Evolutionary conservation across 2,113 vertebrate genomes (phyloP).

Genomic region (Indri indri): DNA sequence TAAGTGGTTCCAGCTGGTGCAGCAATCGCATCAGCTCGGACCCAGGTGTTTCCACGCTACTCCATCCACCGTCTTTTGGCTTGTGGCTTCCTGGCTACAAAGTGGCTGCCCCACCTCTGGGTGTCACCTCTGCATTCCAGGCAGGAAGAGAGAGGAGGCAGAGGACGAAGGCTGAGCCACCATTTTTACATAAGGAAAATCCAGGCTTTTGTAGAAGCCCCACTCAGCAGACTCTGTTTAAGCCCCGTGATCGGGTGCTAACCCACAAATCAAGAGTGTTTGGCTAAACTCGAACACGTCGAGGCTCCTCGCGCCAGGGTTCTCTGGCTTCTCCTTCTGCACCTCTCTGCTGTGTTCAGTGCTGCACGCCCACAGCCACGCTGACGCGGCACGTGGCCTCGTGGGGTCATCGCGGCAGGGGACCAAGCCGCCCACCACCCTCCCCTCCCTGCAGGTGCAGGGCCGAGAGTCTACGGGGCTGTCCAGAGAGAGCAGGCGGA

Average conservation of each 20-base stretch:
- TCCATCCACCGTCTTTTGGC: no score
- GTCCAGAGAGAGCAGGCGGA: neutral
- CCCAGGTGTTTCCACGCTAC: no score
- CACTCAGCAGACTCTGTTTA: neutral
- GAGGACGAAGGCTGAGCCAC: neutral
- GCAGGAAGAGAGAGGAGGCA: neutral
- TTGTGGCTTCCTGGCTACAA: neutral
- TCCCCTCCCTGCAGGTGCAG: neutral
- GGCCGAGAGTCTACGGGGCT: no score
- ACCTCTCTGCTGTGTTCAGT: neutral
- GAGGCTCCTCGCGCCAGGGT: neutral
- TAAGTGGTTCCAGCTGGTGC: neutral
- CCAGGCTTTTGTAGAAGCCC: neutral
- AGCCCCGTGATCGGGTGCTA: accelerated
- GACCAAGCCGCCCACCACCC: no score
- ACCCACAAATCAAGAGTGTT: no score
- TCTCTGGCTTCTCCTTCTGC: neutral
- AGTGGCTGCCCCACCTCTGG: neutral
- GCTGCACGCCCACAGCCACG: neutral
- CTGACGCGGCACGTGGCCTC: neutral
- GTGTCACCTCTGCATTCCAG: neutral
- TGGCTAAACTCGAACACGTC: neutral
- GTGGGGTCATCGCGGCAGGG: accelerated
- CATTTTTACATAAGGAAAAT: neutral
- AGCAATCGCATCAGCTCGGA: accelerated